Base-by-base conservation (phyloP, 1,140 invertebrate genomes). In the Centruroides sculpturatus region DNA sequence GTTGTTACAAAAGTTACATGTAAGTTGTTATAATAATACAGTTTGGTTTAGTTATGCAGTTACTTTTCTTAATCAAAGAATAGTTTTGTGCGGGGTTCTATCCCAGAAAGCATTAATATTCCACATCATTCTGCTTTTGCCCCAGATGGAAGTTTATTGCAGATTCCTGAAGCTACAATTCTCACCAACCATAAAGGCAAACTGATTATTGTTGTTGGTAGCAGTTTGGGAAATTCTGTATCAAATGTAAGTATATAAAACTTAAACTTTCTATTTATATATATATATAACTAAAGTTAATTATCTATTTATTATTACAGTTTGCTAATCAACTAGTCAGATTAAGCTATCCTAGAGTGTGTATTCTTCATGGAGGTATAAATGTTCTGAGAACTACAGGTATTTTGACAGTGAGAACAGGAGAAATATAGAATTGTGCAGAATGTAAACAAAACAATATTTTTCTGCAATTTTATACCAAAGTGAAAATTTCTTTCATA, bases 71-170 rank as follows among this genome's bases (percentile, higher is more conserved):
- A 13, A 13, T 34, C n/a, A 35, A 47, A 47, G 34, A 50, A 50
- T 67, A 89, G 85, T 67, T 90, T 80, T 71, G 81, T 83, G 62
- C 81, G 85, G 68, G 85, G 84, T 53, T 81, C 83, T 66, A 77
- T 93, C 52, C 79, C 80, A 23, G 80, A 81, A 9, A 92, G 89
- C 73, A 82, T 92, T 47, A 94, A 92, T 72, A 85, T 93, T 71
- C 75, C 70, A 59, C 75, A 69, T 65, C 66, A 67, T 50, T 85
- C 82, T 50, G 83, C 89, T 5, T 79, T 76, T 64, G 72, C 66
- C 35, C 66, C 83, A 77, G 71, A 81, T 82, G 69, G 83, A 78
- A 35, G 64, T 74, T 77, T 72, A 73, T 41, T 41, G 3, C 5
- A 5, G 8, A 41, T 8, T 41, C 41, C 41, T 6, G 80, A 66